A percentile compares a stretch with the other conserved stretches of the same genome.
Conservation (phyloP, 2,888 invertebrate species). For the Scaptomyza polygonia region DNA sequence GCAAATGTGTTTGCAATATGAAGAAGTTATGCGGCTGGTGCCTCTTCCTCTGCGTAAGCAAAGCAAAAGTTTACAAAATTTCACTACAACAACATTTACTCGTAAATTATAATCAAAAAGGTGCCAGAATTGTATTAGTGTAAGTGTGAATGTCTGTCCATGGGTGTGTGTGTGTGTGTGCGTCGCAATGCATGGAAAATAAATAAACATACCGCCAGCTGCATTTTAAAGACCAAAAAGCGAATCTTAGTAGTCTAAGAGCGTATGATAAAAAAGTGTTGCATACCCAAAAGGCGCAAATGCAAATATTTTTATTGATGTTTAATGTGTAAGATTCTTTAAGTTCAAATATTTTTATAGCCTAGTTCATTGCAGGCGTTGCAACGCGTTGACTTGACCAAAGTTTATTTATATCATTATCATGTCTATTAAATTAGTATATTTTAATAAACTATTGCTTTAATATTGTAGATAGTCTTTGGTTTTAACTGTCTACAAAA, state of each 20-base stretch:
- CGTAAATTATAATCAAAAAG: conserved; percentile 80
- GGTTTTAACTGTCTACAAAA: not conserved
- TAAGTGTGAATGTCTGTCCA: conserved; percentile 13
- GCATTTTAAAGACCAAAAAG: conserved; percentile 54
- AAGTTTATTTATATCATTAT: no score
- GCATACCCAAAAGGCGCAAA: not conserved
- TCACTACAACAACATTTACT: conserved; percentile 71
- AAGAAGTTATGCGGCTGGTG: conserved; percentile 69
- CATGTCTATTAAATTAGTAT: no score
- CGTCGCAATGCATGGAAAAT: conserved; percentile 42
- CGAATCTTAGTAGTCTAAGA: conserved; percentile 28
- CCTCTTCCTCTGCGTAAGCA: conserved; percentile 23
- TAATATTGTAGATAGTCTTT: not conserved
- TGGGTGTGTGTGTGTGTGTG: conserved; percentile 19
- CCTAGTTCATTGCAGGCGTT: no score
- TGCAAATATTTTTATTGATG: no score
- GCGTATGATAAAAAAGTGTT: not conserved
- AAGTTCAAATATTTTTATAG: no score
- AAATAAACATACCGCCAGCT: conserved; percentile 60
- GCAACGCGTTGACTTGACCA: no score
- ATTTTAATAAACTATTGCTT: no score
- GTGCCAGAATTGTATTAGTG: conserved; percentile 65
- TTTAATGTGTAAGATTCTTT: no score
- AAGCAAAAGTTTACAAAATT: conserved; percentile 68
- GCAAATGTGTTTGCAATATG: conserved; percentile 79